Evolutionary conservation across 2,888 invertebrate genomes (phyloP), one percentile per base, ranked within the genome.

Genomic region (Lacanobia oleracea): DNA sequence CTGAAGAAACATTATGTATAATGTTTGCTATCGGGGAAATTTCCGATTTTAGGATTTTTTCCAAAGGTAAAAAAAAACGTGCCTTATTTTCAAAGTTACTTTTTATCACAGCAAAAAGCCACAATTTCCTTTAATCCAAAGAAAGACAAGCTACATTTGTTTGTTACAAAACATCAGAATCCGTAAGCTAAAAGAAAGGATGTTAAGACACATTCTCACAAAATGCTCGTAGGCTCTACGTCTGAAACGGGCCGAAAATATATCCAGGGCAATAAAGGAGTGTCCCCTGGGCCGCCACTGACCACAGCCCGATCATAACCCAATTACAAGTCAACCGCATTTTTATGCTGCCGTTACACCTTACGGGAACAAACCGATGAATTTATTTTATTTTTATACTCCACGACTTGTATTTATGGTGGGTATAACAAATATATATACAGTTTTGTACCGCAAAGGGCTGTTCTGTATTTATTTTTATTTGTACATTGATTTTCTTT

Each of bases 321-420:
- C 91, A 91, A 92, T 93, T 92, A 93, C 90, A 86, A 85, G 86
- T 89, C 89, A 88, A 88, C 90, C 89, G 90, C 89, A 88, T 91
- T 92, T 92, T 91, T 91, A 92, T 91, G 89, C 90, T 88, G 87
- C 87, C 81, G 78, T 86, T 87, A 86, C 82, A 87, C 87, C 84
- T 86, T 86, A 84, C 82, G 80, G 77, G 72, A 88, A 88, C 87
- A 88, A 86, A 86, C 82, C 82, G 83, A 86, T 85, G 85, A 86
- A 86, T 86, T 86, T 85, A 86, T 77, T 83, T 81, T 86, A 83
- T 86, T 86, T 85, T 86, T 83, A 86, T 82, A 77, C 66, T 82
- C 62, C 50, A 72, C 74, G 79, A 75, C 76, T 73, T 65, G 75
- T 86, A 84, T 86, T 86, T 86, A 84, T 77, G 63, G 64, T 70